A percentile compares a stretch with the other conserved stretches of the same genome.
phyloP scores from a whole-genome alignment of 1,140 invertebrate species.

The Diuraphis noxia region DNA sequence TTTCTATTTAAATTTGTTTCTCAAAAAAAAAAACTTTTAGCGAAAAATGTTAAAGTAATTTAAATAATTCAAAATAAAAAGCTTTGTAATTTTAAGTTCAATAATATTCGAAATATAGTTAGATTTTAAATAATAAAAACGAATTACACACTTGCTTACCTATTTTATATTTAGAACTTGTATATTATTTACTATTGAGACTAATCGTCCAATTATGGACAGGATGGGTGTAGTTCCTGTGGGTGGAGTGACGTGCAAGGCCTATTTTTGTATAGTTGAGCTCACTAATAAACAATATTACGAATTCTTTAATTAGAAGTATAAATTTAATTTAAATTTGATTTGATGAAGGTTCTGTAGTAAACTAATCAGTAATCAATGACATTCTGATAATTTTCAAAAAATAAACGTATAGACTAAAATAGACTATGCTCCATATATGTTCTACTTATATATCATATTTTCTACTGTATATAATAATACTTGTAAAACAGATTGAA shows the following conservation, averaged over 20 bases:
- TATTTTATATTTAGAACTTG: conserved; percentile 39
- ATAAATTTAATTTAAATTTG: background rate
- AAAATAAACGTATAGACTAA: background rate
- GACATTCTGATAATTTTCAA: background rate
- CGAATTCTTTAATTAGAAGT: conserved; percentile 11
- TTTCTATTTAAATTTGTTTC: background rate
- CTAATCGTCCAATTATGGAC: conserved; percentile 50
- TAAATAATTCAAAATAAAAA: background rate
- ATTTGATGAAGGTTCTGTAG: background rate
- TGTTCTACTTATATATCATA: background rate
- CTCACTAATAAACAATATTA: background rate
- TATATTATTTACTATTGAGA: conserved; percentile 28
- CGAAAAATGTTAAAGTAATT: background rate
- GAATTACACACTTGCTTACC: background rate
- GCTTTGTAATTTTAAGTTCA: background rate
- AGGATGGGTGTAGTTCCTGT: conserved; percentile 53
- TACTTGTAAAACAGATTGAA: no score
- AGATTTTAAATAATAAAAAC: conserved; percentile 20
- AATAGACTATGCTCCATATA: background rate
- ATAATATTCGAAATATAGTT: background rate
- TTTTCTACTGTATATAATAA: no score
- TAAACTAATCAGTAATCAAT: background rate
- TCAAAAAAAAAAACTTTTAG: background rate
- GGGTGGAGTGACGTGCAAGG: conserved; percentile 49
- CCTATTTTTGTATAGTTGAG: conserved; percentile 12